These are phyloP conservation scores for Rhabdomys pumilio DNA, from an alignment of 2,797 vertebrate genomes.

Conservation along the genomic window DNA sequence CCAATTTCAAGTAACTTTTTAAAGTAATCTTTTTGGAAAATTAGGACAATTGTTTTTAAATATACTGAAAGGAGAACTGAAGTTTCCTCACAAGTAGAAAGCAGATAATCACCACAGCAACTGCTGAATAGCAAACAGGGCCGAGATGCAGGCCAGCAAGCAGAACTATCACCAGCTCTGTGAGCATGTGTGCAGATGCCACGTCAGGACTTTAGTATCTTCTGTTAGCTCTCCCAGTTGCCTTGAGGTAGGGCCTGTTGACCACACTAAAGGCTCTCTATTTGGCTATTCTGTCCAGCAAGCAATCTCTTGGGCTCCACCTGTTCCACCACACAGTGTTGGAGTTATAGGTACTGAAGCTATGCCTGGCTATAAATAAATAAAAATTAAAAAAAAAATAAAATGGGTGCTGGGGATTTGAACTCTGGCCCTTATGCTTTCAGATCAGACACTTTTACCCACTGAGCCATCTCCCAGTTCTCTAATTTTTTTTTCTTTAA, in stretches of 20 bases:
- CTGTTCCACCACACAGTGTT: not conserved
- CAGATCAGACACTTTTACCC: not conserved
- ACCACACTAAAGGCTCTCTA: not conserved
- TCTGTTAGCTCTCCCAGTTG: not conserved
- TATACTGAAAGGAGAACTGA: not conserved
- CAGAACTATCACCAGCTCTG: not conserved
- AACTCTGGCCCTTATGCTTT: not conserved
- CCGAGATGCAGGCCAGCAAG: not conserved
- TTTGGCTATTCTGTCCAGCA: not conserved
- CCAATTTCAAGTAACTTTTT: slow-evolving; percentile 2
- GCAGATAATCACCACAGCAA: not conserved
- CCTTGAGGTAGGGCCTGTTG: not conserved
- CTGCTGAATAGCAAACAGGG: not conserved
- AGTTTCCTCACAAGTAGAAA: not conserved
- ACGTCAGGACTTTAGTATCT: not conserved
- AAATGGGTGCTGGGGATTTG: not conserved
- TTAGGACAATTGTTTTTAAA: slow-evolving; percentile 16
- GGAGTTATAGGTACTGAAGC: not conserved
- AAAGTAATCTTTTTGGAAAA: not conserved
- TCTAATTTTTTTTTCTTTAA: not conserved
- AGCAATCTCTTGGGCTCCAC: not conserved
- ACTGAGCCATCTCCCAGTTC: not conserved
- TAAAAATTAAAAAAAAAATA: not conserved
- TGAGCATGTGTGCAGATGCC: not conserved
- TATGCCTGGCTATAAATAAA: not conserved